phyloP scores from a whole-genome alignment of 2,888 invertebrate species.

The Sphinx pinastri region DNA sequence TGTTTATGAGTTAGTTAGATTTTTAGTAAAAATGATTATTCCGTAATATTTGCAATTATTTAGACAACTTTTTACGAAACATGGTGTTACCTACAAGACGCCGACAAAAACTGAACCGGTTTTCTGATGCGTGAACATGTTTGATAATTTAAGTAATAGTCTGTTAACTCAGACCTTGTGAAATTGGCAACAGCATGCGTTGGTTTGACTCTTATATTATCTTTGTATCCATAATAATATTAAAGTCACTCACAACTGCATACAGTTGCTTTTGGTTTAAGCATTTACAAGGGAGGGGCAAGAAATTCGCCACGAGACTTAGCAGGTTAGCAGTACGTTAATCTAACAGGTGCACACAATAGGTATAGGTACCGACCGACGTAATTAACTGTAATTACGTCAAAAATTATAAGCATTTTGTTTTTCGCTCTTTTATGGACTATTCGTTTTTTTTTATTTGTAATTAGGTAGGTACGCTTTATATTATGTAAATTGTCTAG shows the following conservation, averaged over 20 bases:
- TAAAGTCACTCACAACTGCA: background rate
- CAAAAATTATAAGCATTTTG: too few species aligned
- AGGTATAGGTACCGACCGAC: too few species aligned
- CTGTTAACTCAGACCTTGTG: constrained; percentile 16
- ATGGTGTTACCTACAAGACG: background rate
- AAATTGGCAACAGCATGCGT: constrained; percentile 9
- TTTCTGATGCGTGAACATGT: constrained; percentile 14
- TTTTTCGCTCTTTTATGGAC: too few species aligned
- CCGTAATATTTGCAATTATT: background rate
- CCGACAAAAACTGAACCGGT: constrained; percentile 17
- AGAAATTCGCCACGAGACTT: too few species aligned
- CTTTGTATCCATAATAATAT: background rate
- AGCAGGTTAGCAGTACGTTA: too few species aligned
- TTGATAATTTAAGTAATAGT: constrained; percentile 19
- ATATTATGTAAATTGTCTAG: too few species aligned
- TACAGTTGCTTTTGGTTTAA: background rate
- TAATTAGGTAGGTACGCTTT: too few species aligned
- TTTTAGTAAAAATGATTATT: background rate
- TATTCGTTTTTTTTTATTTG: too few species aligned
- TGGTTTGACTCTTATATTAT: background rate
- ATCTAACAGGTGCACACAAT: too few species aligned
- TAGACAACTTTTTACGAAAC: background rate
- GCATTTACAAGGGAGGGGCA: too few species aligned
- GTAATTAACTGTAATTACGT: too few species aligned
- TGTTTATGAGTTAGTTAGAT: background rate